Evolutionary conservation across 2,888 invertebrate genomes (phyloP).

Genomic region (Drosophila pseudotakahashii): DNA sequence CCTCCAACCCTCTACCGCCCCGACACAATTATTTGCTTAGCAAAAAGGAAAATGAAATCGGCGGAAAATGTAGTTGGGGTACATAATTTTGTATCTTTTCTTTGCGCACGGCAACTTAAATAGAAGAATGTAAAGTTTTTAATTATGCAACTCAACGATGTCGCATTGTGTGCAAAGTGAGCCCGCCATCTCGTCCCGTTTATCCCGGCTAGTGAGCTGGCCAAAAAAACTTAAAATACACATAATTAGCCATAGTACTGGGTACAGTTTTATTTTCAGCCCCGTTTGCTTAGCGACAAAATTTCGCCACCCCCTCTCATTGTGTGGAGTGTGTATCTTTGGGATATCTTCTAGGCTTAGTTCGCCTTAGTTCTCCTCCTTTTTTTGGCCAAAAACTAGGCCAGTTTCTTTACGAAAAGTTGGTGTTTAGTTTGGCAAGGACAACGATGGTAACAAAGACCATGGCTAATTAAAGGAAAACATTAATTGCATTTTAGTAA

Average conservation of each 20-base stretch:
- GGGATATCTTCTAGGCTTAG: conserved; percentile 27
- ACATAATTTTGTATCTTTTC: conserved; percentile 60
- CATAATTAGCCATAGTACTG: conserved; percentile 74
- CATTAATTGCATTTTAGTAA: conserved; percentile 41
- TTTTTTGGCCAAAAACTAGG: conserved; percentile 52
- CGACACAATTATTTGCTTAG: conserved; percentile 56
- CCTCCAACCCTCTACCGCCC: not conserved
- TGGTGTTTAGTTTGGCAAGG: conserved; percentile 57
- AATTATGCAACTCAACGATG: conserved; percentile 73
- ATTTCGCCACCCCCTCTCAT: conserved; percentile 10
- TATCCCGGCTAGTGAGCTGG: conserved; percentile 54
- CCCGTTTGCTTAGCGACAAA: conserved; percentile 51
- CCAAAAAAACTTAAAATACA: conserved; percentile 75
- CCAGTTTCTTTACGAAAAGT: conserved; percentile 46
- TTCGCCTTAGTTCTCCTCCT: not conserved
- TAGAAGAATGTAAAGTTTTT: conserved; percentile 77
- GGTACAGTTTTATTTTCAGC: conserved; percentile 35
- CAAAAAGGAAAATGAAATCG: conserved; percentile 16
- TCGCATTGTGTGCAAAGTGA: conserved; percentile 29
- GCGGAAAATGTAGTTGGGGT: conserved; percentile 16
- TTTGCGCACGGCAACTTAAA: conserved; percentile 76
- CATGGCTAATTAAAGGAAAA: conserved; percentile 70
- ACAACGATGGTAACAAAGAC: conserved; percentile 23
- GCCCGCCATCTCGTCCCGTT: conserved; percentile 6
- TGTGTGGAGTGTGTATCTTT: conserved; percentile 30